These are phyloP conservation scores for Stenotaenia linearis DNA, from an alignment of 2,888 invertebrate species.

Conservation along the genomic window DNA sequence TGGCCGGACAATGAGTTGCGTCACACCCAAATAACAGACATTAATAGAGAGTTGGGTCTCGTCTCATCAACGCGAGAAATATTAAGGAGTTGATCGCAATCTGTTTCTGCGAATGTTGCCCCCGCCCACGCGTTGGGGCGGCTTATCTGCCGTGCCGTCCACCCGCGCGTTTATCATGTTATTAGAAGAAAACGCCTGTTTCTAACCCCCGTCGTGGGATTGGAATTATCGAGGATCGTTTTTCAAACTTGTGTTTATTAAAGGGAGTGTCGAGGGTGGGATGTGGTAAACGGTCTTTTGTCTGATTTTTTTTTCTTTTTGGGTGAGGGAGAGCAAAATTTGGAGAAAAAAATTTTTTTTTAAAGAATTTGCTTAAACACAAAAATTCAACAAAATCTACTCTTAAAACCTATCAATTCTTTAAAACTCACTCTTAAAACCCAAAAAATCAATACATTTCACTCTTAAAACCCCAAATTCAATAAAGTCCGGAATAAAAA, in stretches of 20 bases:
- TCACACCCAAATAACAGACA: not conserved
- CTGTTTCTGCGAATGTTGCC: not conserved
- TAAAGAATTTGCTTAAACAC: too few species aligned
- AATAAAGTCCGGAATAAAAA: too few species aligned
- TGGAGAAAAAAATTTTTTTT: too few species aligned
- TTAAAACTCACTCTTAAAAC: too few species aligned
- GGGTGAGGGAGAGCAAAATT: not conserved
- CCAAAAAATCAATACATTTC: too few species aligned
- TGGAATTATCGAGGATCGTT: not conserved
- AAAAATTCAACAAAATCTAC: too few species aligned
- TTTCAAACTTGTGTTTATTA: not conserved
- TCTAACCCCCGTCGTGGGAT: not conserved
- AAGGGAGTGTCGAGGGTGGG: not conserved
- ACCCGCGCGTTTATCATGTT: not conserved
- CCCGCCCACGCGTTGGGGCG: not conserved
- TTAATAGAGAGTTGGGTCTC: too few species aligned
- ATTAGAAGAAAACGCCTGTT: not conserved
- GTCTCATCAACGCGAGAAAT: too few species aligned
- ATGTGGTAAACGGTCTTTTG: not conserved
- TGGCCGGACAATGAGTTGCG: not conserved
- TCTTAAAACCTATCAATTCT: too few species aligned
- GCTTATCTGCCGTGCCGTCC: not conserved
- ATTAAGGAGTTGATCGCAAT: too few species aligned
- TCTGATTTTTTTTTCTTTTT: not conserved
- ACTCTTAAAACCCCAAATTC: too few species aligned